A percentile compares a stretch with the other conserved stretches of the same genome.
phyloP scores from a whole-genome alignment of 2,113 vertebrate species.

The Accipiter cooperii region DNA sequence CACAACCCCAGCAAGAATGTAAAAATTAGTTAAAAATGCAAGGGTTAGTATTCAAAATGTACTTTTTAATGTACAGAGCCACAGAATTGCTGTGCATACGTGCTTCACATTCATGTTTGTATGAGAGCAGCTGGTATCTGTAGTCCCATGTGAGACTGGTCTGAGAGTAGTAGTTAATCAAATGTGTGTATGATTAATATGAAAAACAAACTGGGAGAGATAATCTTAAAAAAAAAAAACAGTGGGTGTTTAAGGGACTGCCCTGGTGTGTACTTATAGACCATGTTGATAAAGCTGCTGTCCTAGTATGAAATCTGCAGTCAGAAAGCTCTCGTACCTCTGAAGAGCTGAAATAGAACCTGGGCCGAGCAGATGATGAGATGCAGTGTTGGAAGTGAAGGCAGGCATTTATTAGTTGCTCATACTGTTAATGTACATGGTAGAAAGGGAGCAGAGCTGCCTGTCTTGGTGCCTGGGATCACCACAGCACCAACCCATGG shows the following conservation, averaged over 20 bases:
- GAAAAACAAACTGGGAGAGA: not conserved
- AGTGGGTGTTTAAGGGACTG: not conserved
- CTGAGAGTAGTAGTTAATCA: not conserved
- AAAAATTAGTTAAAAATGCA: not conserved
- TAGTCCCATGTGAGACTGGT: not conserved
- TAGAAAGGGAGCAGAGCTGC: not conserved
- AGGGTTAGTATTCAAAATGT: not conserved
- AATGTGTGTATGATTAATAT: not conserved
- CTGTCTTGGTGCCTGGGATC: not conserved
- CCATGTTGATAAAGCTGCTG: not conserved
- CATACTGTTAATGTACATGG: rapidly evolving
- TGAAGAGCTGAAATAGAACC: not conserved
- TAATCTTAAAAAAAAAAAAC: not conserved
- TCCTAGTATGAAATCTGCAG: too few relatives aligned
- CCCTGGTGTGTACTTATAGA: not conserved
- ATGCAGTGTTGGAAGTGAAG: rapidly evolving
- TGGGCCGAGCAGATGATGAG: not conserved
- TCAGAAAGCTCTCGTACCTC: not conserved
- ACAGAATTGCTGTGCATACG: rapidly evolving
- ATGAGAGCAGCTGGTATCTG: not conserved
- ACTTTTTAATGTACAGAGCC: not conserved
- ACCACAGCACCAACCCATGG: not conserved
- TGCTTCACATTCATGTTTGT: too few relatives aligned
- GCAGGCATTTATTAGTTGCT: not conserved
- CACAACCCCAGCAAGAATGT: not conserved